These are phyloP conservation scores for Chrysolina haemoptera DNA, from an alignment of 2,888 invertebrate genomes.

Conservation along the genomic window DNA sequence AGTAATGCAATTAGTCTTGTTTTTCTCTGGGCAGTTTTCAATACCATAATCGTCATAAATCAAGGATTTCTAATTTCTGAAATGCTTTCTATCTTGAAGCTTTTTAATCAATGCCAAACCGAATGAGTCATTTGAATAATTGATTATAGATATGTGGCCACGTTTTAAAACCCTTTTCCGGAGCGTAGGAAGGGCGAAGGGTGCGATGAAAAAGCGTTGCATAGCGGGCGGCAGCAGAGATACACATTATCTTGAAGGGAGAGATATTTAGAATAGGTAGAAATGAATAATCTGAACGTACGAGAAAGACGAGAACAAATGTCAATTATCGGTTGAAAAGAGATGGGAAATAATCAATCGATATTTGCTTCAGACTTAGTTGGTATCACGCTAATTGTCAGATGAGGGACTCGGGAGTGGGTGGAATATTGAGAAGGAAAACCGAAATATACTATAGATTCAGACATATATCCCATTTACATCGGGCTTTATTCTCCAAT, in stretches of 20 bases:
- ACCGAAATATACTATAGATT: constrained; percentile 57
- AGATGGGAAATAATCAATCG: constrained; percentile 66
- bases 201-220: constrained; percentile 49
- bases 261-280: constrained; percentile 55
- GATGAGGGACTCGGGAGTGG: constrained; percentile 48
- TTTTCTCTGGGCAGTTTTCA: background rate
- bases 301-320: constrained; percentile 61
- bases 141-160: constrained; percentile 62
- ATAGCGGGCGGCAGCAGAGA: constrained; percentile 49
- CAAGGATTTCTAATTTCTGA: constrained; percentile 46
- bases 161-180: constrained; percentile 60
- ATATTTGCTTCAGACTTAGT: constrained; percentile 68
- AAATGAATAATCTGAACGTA: constrained; percentile 58
- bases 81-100: constrained; percentile 51
- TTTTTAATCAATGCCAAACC: constrained; percentile 54
- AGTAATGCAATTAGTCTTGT: too few relatives aligned
- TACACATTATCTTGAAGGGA: constrained; percentile 55
- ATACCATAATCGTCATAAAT: constrained; percentile 39
- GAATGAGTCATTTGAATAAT: constrained; percentile 62
- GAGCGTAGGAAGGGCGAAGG: constrained; percentile 36
- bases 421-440: constrained; percentile 57
- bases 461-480: constrained; percentile 48
- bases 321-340: constrained; percentile 62
- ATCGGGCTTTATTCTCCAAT: constrained; percentile 50
- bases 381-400: constrained; percentile 69